Evolutionary conservation across 1,140 invertebrate genomes (phyloP).

Genomic region (Microvelia longipes): DNA sequence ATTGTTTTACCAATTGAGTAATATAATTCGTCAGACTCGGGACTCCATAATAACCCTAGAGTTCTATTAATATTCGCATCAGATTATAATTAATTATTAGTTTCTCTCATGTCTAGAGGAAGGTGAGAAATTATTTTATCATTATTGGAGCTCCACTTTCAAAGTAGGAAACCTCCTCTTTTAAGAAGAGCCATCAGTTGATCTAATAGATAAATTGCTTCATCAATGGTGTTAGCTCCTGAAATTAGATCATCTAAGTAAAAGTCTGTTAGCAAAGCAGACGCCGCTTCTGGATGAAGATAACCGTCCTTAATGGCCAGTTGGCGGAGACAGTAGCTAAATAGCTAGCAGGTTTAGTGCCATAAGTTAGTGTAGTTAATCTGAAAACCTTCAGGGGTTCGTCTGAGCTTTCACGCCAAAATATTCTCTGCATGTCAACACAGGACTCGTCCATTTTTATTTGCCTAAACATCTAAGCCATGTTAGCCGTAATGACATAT

Average conservation of each 20-base stretch:
- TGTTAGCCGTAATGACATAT: neutral
- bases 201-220: neutral
- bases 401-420: neutral
- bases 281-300: neutral
- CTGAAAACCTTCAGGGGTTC: neutral
- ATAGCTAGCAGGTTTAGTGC: neutral
- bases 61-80: neutral
- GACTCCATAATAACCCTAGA: neutral
- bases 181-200: neutral
- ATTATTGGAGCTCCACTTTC: neutral
- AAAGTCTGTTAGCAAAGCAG: neutral
- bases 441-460: neutral
- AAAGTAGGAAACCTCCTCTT: neutral
- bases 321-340: neutral
- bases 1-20: no score
- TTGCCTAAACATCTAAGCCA: neutral
- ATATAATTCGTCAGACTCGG: neutral
- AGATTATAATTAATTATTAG: neutral
- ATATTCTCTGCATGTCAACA: neutral
- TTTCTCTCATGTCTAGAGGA: neutral
- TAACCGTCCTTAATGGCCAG: neutral
- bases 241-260: neutral
- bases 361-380: neutral
- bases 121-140: neutral
- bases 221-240: neutral